Conservation (phyloP, 2,888 invertebrate genomes). For the Anoplius nigerrimus region DNA sequence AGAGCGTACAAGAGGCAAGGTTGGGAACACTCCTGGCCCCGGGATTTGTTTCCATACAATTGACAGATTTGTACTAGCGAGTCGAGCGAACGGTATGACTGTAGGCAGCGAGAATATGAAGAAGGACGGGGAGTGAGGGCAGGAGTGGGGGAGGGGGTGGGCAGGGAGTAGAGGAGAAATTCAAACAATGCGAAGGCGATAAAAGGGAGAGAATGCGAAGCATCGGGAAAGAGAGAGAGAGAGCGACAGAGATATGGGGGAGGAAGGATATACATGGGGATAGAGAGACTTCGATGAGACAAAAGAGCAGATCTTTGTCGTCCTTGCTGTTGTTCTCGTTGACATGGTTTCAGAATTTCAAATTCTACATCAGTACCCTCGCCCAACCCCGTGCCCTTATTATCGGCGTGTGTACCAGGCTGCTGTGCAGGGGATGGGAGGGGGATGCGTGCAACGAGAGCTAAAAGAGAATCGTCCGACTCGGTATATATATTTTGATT, state of each 20-base stretch:
- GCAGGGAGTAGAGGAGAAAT: background rate
- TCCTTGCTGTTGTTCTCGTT: conserved; percentile 27
- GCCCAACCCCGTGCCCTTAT: conserved; percentile 23
- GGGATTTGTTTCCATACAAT: conserved; percentile 73
- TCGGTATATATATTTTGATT: conserved; percentile 29
- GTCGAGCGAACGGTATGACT: conserved; percentile 46
- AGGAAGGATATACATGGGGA: conserved; percentile 12
- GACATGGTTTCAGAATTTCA: conserved; percentile 71
- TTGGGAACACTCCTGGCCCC: conserved; percentile 52
- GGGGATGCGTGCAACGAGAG: background rate
- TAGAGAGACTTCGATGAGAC: conserved; percentile 51
- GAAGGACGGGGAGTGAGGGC: conserved; percentile 10
- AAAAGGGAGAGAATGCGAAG: background rate
- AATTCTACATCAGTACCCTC: conserved; percentile 57
- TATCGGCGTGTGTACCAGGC: background rate
- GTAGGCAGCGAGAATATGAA: background rate
- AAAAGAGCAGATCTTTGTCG: conserved; percentile 54
- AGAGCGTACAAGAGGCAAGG: conserved; percentile 1
- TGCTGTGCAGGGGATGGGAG: no score
- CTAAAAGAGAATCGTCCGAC: background rate
- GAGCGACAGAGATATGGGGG: background rate
- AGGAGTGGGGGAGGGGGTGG: background rate
- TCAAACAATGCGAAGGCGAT: background rate
- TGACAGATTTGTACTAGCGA: conserved; percentile 73
- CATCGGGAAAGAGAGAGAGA: background rate